Conservation (phyloP, 2,797 vertebrate species). For the Ceyx erithaca region DNA sequence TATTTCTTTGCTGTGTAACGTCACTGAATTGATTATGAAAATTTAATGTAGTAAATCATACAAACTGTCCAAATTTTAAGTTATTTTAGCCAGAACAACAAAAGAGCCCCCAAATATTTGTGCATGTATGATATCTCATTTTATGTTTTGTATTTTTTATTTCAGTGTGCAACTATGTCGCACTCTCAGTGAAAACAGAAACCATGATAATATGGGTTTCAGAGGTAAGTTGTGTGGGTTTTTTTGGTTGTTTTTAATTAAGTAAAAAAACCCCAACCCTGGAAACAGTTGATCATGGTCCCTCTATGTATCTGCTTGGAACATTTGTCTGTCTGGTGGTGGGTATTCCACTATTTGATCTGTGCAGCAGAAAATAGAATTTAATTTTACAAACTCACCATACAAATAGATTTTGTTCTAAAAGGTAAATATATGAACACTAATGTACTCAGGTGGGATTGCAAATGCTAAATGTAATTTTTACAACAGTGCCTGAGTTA, state of each 20-base stretch:
- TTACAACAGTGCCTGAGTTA: neutral
- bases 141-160: neutral
- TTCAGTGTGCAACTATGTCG: slow-evolving; percentile 93
- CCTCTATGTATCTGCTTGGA: neutral
- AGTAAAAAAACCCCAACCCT: neutral
- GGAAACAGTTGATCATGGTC: neutral
- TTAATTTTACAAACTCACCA: neutral
- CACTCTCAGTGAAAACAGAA: slow-evolving; percentile 88
- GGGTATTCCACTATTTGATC: fast-evolving
- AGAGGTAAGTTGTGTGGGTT: slow-evolving; percentile 83
- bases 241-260: neutral
- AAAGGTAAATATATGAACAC: neutral
- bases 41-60: neutral
- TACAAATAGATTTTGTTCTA: neutral
- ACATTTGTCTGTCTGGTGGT: fast-evolving
- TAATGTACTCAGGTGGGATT: neutral
- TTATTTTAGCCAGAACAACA: neutral
- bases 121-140: neutral
- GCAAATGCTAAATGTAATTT: neutral
- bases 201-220: slow-evolving; percentile 84
- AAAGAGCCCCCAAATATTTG: neutral
- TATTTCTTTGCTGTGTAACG: neutral
- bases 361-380: neutral
- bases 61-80: neutral
- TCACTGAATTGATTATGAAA: neutral